Evolutionary conservation across 2,888 invertebrate species (phyloP).

Genomic region (Ormyrus labotus): DNA sequence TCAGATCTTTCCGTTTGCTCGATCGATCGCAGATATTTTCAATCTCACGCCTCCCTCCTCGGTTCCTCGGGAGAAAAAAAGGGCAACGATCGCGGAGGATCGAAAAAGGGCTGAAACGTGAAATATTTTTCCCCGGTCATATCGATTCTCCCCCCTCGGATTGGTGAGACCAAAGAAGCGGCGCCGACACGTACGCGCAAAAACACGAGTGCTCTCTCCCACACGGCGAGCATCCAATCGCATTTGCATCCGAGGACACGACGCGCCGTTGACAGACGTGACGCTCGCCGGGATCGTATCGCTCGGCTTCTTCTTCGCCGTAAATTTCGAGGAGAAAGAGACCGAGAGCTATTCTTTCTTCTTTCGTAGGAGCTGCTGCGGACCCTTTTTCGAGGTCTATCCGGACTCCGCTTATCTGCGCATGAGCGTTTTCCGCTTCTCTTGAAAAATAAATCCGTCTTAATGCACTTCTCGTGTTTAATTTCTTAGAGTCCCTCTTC

Average conservation of each 20-base stretch:
- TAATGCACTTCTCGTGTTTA: slow-evolving; percentile 56
- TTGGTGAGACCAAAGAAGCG: background rate
- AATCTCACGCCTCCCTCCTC: background rate
- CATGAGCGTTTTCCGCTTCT: background rate
- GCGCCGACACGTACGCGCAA: slow-evolving; percentile 40
- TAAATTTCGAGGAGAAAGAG: slow-evolving; percentile 39
- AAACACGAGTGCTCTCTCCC: slow-evolving; percentile 47
- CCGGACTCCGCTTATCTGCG: slow-evolving; percentile 38
- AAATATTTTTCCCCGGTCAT: slow-evolving; percentile 15
- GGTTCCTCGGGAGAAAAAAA: background rate
- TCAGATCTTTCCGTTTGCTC: background rate
- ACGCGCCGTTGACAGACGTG: slow-evolving; percentile 53
- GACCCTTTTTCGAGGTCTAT: background rate
- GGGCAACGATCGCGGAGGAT: background rate
- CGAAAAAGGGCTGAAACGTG: background rate
- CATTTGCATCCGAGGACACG: slow-evolving; percentile 53
- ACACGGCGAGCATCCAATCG: slow-evolving; percentile 50
- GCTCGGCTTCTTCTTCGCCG: slow-evolving; percentile 17
- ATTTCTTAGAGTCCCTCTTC: slow-evolving; percentile 32
- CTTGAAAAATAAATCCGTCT: slow-evolving; percentile 46
- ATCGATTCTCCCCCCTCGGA: slow-evolving; percentile 16
- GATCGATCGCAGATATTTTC: background rate
- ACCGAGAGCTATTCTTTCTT: slow-evolving; percentile 40
- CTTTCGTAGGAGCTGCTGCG: slow-evolving; percentile 15
- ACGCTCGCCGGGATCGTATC: slow-evolving; percentile 29